Evolutionary conservation across 2,888 invertebrate species (phyloP).

Genomic region (Athalia circularis): DNA sequence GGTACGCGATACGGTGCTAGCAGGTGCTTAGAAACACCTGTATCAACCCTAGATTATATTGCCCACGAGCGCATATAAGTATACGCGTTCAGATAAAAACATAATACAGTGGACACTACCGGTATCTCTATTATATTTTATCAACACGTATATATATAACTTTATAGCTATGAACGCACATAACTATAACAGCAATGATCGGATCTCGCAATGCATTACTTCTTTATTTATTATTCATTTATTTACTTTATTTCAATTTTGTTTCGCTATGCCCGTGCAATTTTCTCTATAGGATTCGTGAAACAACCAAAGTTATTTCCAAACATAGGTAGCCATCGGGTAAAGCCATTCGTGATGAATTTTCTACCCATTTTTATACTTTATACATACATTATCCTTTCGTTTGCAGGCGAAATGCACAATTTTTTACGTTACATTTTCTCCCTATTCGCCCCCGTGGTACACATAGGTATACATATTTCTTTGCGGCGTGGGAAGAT

Average conservation of each 20-base stretch:
- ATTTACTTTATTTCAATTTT: no score
- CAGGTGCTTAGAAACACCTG: conserved; percentile 63
- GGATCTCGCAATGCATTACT: no score
- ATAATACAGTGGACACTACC: neutral
- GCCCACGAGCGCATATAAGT: conserved; percentile 12
- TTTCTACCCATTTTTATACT: neutral
- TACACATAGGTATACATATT: conserved; percentile 27
- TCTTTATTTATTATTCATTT: no score
- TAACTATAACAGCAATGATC: no score
- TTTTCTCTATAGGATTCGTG: no score
- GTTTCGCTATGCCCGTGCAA: no score
- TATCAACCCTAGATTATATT: conserved; percentile 45
- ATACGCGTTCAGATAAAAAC: neutral
- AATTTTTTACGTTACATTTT: neutral
- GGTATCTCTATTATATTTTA: no score
- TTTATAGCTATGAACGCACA: no score
- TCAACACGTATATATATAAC: no score
- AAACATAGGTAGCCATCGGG: no score
- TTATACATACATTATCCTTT: neutral
- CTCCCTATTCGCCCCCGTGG: neutral
- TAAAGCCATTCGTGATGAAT: no score
- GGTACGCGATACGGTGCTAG: conserved; percentile 49
- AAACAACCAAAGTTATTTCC: no score
- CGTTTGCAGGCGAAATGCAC: neutral
- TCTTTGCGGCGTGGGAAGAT: conserved; percentile 63